Evolutionary conservation across 2,113 vertebrate genomes (phyloP), one percentile per base, ranked within the genome.

Genomic region (Strigops habroptila): DNA sequence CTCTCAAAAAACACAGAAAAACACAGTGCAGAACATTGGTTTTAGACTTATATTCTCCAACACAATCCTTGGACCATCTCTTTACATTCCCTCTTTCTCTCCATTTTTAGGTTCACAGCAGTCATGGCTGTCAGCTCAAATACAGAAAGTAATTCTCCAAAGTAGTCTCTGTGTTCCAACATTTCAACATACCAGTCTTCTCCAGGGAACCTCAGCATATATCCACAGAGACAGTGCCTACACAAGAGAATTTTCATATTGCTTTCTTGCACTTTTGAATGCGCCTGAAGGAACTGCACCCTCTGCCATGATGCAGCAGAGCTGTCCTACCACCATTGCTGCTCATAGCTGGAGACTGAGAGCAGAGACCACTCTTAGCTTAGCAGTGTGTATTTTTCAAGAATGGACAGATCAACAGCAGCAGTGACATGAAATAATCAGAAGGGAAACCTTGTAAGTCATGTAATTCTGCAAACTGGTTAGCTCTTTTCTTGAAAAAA

Each of bases 81-180:
- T 82, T 82, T 48, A 60, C 21, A 60, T 5, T 90, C 35, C 48
- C 28, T 39, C 33, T 44, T 84, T 69, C 83, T 62, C 48, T 84
- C 51, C 19, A 37, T 48, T 82, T 88, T 37, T 16, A 92, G 27
- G 68, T 78, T 88, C 88, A 73, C 48, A 78, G 82, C 60, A 95
- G 81, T 53, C 90, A 86, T 9, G 60, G 68, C 78, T 90, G 86
- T 74, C 92, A 94, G 43, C 51, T 92, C 80, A 89, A 82, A 82
- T 30, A 74, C 43, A 83, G 64, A 91, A 90, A 91, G 51, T 18
- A 74, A 91, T 81, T 88, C 84, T 91, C 92, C 75, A 51, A 83
- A 91, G 80, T 3, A 62, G 48, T 31, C 31, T 53, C 71, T 43
- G 12, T 81, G 85, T 87, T 92, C 80, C 85, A 95, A 93, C 85